Base-by-base conservation (phyloP, 2,797 vertebrate genomes). In the Poeciliopsis turneri region DNA sequence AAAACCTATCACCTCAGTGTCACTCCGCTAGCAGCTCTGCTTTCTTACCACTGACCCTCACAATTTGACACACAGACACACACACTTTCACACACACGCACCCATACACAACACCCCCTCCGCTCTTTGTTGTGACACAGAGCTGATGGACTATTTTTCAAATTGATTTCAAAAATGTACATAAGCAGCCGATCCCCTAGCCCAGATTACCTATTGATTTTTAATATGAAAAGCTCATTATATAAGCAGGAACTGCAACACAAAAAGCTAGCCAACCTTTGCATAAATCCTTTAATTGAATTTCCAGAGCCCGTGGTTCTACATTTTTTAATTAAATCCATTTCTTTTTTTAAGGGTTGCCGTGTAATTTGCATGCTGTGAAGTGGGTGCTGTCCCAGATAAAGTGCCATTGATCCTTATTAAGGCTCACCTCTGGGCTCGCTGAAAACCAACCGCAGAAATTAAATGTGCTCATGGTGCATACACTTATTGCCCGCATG, bases 151-250 rank as follows among this genome's bases (percentile, higher is more conserved):
- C 98, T 98, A 97, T 98, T 98, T 98, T 98, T 99, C 97, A 99
- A 99, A 99, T 99, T 99, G 98, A 99, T 99, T 99, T 99, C 94
- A 99, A 99, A 99, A 99, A 98, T 98, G 97, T 99, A 98, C 97
- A 98, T 97, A 98, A 99, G 97, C 96, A 97, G 97, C 97, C 97
- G 97, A 99, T 99, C 97, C 97, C 97, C 97, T 96, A 97, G 97
- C 97, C 97, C 97, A 99, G 98, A 99, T 99, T 99, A 99, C 98
- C 98, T 99, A 99, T 99, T 99, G 98, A 99, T 99, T 99, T 99
- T 99, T 99, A 98, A 99, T 99, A 99, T 99, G 98, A 99, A 99
- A 98, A 99, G 98, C 98, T 99, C 98, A 99, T 99, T 99, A 99
- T 98, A 99, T 97, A 99, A 98, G 97, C 98, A 98, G 98, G 97